phyloP scores from a whole-genome alignment of 2,113 vertebrate genomes.

The Ammodytes marinus region DNA sequence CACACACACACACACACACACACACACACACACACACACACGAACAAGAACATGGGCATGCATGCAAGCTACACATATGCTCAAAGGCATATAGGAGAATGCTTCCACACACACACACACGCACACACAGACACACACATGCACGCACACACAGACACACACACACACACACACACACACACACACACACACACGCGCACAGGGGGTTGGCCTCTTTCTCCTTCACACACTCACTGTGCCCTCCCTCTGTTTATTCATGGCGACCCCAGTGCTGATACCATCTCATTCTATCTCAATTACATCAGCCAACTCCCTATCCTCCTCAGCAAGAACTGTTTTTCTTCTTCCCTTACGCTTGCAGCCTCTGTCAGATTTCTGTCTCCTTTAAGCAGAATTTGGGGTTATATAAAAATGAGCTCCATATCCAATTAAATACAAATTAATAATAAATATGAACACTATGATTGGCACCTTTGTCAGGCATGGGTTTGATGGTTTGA shows the following conservation, averaged over 20 bases:
- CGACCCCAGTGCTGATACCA: conserved; percentile 78
- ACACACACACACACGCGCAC: conserved; percentile 40
- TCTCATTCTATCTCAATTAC: conserved; percentile 86
- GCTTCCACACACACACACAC: conserved; percentile 19
- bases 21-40: conserved; percentile 50
- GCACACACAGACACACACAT: background rate
- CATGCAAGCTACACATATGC: conserved; percentile 56
- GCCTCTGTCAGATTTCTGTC: conserved; percentile 26
- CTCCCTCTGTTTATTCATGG: conserved; percentile 82
- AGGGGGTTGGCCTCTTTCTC: conserved; percentile 56
- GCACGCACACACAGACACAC: conserved; percentile 19
- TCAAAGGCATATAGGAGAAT: conserved; percentile 69
- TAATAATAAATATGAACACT: background rate
- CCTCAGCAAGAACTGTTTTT: conserved; percentile 65
- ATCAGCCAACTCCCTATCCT: conserved; percentile 77
- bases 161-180: background rate
- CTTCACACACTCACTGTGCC: conserved; percentile 73
- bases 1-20: conserved; percentile 51
- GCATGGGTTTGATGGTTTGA: conserved; percentile 31
- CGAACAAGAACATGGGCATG: conserved; percentile 39
- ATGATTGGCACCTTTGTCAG: conserved; percentile 24
- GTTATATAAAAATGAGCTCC: conserved; percentile 42
- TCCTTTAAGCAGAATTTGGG: conserved; percentile 42
- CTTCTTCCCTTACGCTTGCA: conserved; percentile 51
- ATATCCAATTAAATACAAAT: conserved; percentile 18